Evolutionary conservation across 92 coral and sea anemone species (phyloP), one percentile per base, ranked within the genome.

Genomic region (Porites evermanni): DNA sequence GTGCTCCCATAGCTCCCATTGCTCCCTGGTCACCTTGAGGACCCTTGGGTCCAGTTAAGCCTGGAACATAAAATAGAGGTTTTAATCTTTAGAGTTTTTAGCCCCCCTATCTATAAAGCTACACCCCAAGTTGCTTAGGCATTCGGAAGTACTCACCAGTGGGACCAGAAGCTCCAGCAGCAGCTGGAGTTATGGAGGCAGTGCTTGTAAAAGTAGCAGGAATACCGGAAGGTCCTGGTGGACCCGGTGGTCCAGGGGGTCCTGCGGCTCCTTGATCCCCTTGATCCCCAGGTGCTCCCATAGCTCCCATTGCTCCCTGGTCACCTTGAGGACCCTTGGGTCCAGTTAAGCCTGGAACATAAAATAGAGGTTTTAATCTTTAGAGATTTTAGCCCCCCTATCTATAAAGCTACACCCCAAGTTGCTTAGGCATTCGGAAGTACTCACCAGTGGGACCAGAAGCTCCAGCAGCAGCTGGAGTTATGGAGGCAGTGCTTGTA

Each of bases 161-260:
- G 16, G 17, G 2, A 11, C 17, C 60, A 54, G 14, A 54, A 54
- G 14, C 60, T 8, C 60, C 60, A 13, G 11, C 14, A 54, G 60
- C 60, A 54, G 60, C 84, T 54, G 53, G 76, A 1, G 67, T 24
- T 3, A 32, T 69, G 0, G 9, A 44, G 9, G 64, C 38, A 18
- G 86, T 0, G 3, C 24, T 12, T 7, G 77, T 8, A 4, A 32
- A 8, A 20, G 72, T 0, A 32, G 76, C 78, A 17, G 58, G 98
- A 18, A 90, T 82, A 32, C 97, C 98, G 23, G 97, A 94, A 20
- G 93, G 92, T 80, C 96, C 96, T 54, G 96, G 94, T 17, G 85
- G 94, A 16, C 14, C 60, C 18, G 89, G 84, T 8, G 89, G 54
- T 12, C 83, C 78, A 8, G 75, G 79, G 7, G 86, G 64, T 20